phyloP scores from a whole-genome alignment of 2,113 vertebrate species.

The Myrmophylax atrothorax region DNA sequence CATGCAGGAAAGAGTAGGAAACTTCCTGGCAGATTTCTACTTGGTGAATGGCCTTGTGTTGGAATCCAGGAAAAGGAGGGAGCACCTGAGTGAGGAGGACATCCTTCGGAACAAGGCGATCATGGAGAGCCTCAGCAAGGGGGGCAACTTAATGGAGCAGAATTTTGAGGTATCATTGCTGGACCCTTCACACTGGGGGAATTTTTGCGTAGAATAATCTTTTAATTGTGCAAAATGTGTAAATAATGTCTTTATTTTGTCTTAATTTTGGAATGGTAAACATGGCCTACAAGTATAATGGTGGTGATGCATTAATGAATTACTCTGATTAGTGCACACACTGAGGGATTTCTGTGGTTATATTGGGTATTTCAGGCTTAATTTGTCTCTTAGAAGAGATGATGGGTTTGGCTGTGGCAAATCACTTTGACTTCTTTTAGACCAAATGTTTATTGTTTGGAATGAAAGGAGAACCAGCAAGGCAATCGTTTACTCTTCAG shows the following conservation, averaged over 20 bases:
- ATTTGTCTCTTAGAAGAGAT: background rate
- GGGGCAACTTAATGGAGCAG: conserved; percentile 93
- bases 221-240: background rate
- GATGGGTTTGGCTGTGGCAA: conserved; percentile 1
- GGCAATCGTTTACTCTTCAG: background rate
- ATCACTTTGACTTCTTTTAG: background rate
- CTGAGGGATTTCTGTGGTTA: background rate
- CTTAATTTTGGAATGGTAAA: background rate
- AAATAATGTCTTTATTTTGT: background rate
- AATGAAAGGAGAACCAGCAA: background rate
- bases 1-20: conserved; percentile 93
- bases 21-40: conserved; percentile 97
- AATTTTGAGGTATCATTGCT: conserved; percentile 88
- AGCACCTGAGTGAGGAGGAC: conserved; percentile 97
- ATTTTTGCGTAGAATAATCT: background rate
- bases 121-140: conserved; percentile 99
- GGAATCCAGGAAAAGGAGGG: conserved; percentile 95
- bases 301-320: background rate
- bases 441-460: background rate
- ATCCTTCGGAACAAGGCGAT: conserved; percentile 98
- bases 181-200: background rate
- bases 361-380: background rate
- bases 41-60: conserved; percentile 94
- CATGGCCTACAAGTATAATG: background rate
- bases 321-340: background rate